Conservation (phyloP, 2,888 invertebrate species). For the Idaea dimidiata region DNA sequence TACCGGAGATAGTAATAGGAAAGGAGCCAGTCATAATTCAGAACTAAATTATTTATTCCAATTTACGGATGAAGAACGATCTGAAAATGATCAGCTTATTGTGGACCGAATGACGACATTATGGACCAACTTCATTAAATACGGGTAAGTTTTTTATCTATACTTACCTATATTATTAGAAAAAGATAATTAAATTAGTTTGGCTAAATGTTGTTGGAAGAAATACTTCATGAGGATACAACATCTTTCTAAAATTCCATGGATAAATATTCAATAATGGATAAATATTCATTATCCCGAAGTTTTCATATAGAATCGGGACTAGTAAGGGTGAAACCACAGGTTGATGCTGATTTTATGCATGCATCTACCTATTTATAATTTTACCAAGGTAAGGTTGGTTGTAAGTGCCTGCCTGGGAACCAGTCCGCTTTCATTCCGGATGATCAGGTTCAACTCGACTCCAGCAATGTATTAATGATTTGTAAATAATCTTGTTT, state of each 20-base stretch:
- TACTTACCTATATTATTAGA: no score
- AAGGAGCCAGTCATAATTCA: slow-evolving; percentile 51
- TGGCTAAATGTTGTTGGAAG: no score
- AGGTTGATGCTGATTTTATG: no score
- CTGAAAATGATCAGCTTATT: slow-evolving; percentile 48
- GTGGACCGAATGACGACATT: slow-evolving; percentile 54
- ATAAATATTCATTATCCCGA: no score
- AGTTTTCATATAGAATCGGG: no score
- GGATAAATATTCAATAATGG: no score
- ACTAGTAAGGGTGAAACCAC: no score
- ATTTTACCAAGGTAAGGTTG: not conserved
- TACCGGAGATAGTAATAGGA: slow-evolving; percentile 37
- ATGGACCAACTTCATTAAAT: slow-evolving; percentile 71
- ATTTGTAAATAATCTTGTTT: slow-evolving; percentile 1
- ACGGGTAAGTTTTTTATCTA: slow-evolving; percentile 48
- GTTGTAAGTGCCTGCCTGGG: not conserved
- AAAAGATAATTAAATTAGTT: no score
- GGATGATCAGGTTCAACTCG: not conserved
- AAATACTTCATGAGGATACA: no score
- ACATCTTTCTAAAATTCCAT: no score
- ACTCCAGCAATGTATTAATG: slow-evolving; percentile 4
- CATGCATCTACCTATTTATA: not conserved
- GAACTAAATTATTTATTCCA: slow-evolving; percentile 64
- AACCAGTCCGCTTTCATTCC: not conserved
- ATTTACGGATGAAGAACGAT: slow-evolving; percentile 26